Evolutionary conservation across 1,140 invertebrate species (phyloP).

Genomic region (Ips nitidus): DNA sequence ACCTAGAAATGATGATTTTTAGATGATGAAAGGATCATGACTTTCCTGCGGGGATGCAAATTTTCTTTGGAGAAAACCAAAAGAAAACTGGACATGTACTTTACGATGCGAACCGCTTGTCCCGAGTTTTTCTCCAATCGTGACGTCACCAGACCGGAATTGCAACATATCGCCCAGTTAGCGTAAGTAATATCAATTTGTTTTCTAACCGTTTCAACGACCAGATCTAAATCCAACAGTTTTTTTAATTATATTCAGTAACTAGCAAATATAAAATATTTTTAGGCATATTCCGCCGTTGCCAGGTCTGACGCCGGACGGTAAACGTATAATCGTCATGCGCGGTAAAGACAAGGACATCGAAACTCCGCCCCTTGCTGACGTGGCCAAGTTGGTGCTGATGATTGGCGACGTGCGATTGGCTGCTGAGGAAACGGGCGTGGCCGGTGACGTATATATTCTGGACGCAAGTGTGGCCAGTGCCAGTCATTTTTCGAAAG

Average conservation of each 20-base stretch:
- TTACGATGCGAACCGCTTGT: constrained; percentile 78
- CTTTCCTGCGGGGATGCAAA: constrained; percentile 80
- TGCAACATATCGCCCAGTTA: constrained; percentile 67
- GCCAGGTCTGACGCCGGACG: constrained; percentile 75
- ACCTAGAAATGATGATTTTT: constrained; percentile 1
- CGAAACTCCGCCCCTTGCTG: constrained; percentile 61
- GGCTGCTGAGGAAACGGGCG: constrained; percentile 71
- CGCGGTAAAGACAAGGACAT: constrained; percentile 63
- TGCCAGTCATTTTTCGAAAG: constrained; percentile 72
- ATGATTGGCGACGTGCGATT: constrained; percentile 83
- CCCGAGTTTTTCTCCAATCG: constrained; percentile 82
- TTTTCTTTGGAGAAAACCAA: constrained; percentile 81
- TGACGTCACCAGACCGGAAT: constrained; percentile 68
- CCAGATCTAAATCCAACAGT: not conserved
- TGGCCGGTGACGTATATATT: constrained; percentile 80
- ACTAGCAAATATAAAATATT: constrained; percentile 53
- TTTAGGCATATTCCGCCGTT: constrained; percentile 72
- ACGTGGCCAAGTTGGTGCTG: constrained; percentile 74
- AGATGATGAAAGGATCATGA: constrained; percentile 74
- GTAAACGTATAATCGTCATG: constrained; percentile 73
- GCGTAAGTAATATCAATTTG: constrained; percentile 61
- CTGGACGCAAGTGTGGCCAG: constrained; percentile 74
- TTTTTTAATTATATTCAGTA: constrained; percentile 46
- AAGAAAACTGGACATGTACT: constrained; percentile 74
- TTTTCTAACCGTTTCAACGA: too few relatives aligned